Percentiles rank a stretch among this genome's conserved stretches.
phyloP scores from a whole-genome alignment of 2,888 invertebrate species.

The Keiferia lycopersicella region DNA sequence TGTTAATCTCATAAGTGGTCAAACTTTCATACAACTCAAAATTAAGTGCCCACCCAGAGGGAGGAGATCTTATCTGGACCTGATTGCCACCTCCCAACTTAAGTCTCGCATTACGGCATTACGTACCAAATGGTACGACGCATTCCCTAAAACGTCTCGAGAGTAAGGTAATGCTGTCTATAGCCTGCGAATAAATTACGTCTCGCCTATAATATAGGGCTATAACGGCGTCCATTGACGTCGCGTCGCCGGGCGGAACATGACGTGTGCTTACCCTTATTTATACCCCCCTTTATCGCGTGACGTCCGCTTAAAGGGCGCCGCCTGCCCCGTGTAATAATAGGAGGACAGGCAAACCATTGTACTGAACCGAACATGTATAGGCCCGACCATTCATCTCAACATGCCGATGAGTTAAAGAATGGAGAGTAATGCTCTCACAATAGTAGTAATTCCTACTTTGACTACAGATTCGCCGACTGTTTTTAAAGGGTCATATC shows the following conservation, averaged over 20 bases:
- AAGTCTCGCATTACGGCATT: slow-evolving; percentile 13
- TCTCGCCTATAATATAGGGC: slow-evolving; percentile 43
- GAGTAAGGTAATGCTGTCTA: slow-evolving; percentile 13
- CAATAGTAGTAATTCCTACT: slow-evolving; percentile 48
- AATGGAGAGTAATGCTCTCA: slow-evolving; percentile 46
- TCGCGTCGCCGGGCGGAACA: slow-evolving; percentile 40
- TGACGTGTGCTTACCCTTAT: slow-evolving; percentile 51
- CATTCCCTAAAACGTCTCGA: slow-evolving; percentile 29
- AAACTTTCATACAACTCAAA: slow-evolving; percentile 3
- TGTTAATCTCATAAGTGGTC: slow-evolving; percentile 4
- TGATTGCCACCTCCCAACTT: slow-evolving; percentile 9
- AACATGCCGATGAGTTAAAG: slow-evolving; percentile 43
- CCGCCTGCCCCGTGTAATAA: slow-evolving; percentile 56
- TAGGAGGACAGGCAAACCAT: slow-evolving; percentile 52
- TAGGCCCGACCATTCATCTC: slow-evolving; percentile 54
- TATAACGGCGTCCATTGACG: slow-evolving; percentile 47
- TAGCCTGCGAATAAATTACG: slow-evolving; percentile 38
- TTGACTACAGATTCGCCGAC: slow-evolving; percentile 32
- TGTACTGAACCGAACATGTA: slow-evolving; percentile 48
- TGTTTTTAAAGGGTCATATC: slow-evolving; percentile 31
- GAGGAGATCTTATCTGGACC: slow-evolving; percentile 8
- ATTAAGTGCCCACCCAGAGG: slow-evolving; percentile 21
- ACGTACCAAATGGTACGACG: slow-evolving; percentile 9
- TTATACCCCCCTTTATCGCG: slow-evolving; percentile 46
- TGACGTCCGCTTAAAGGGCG: slow-evolving; percentile 50